Evolutionary conservation across 2,888 invertebrate species (phyloP), one percentile per base, ranked within the genome.

Genomic region (Schizaphis graminum): DNA sequence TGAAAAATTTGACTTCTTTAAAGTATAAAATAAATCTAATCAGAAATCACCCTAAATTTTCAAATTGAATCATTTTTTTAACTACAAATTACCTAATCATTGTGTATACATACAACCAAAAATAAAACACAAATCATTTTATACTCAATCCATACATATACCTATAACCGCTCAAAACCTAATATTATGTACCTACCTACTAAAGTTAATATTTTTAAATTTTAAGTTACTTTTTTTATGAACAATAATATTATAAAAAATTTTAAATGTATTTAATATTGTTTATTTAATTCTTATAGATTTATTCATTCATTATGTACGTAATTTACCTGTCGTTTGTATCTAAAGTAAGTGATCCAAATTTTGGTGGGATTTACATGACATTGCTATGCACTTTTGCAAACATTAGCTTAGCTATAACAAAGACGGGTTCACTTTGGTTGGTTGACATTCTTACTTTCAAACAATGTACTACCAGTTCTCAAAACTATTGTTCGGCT

Each of bases 371-470:
- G 10, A 99, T 99, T 0, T 99, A 99, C 96, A 99, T 99, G 99
- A 99, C 99, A 0, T 96, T 99, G 92, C 96, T 99, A 35, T 99
- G 99, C 96, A 99, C 99, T 0, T 96, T 99, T 49, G 97, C 98
- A 91, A 99, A 99, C 96, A 97, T 99, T 94, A 99, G 99, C n/a
- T 99, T 99, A 13, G 99, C 99, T 96, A 99, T 99, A 99, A 99
- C 99, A 0, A 97, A 98, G 94, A 99, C 99, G 0, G 96, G 99
- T 11, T 97, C 98, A 0, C 96, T 99, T 11, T 99, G 98, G 98
- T 97, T 98, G 94, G 98, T 99, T 8, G 99, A 99, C 96, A 97
- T 97, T 26, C 96, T 99, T 11, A 99, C 99, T 0, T 97, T 97
- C 96, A 98, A 97, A 95, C 96, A 96, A 77, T 99, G 99, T 95